Base-by-base conservation (phyloP, 2,888 invertebrate genomes). In the Watsonalla cultraria region DNA sequence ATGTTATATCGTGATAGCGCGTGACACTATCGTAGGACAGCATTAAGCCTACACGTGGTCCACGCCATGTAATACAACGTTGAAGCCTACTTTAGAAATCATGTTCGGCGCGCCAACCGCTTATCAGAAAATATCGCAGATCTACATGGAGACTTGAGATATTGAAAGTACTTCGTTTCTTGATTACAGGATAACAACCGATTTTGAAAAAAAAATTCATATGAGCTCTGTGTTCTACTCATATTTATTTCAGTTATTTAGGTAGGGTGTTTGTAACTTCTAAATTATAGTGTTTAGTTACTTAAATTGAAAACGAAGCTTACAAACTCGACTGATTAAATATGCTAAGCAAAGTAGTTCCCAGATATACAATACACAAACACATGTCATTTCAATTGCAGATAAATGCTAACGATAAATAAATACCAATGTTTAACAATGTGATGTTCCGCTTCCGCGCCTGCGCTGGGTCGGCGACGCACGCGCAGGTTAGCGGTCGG, bases 21-120 rank as follows among this genome's bases (percentile, higher is more conserved):
- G 60, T 64, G 66, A 64, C 68, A 61, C 50, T 66, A 67, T 66
- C 65, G 53, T 56, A 24, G 49, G 55, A 51, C 37, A 56, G 57
- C 60, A 66, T 64, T 67, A 58, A 55, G 55, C 15, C 49, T 9
- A 47, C 45, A 49, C 51, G 37, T 42, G 54, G 54, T 54, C 15
- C 46, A 45, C 42, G 51, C 45, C 42, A 33, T 33, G 47, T 52
- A 14, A 8, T 13, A 45, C 39, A 51, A 39, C 39, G 37, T 39
- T 46, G 46, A 51, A 39, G 34, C 33, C n/a, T 39, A 47, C 33
- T 51, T 39, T 14, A 45, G 35, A 47, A 35, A 45, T 11, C 34
- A 37, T 37, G 37, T 37, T 37, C 37, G 37, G 37, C 24, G 24
- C 24, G 24, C 0, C 37, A 37, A 8, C 7, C 0, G 8, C 37